phyloP scores from a whole-genome alignment of 1,140 invertebrate species.

The Papilio glaucus region DNA sequence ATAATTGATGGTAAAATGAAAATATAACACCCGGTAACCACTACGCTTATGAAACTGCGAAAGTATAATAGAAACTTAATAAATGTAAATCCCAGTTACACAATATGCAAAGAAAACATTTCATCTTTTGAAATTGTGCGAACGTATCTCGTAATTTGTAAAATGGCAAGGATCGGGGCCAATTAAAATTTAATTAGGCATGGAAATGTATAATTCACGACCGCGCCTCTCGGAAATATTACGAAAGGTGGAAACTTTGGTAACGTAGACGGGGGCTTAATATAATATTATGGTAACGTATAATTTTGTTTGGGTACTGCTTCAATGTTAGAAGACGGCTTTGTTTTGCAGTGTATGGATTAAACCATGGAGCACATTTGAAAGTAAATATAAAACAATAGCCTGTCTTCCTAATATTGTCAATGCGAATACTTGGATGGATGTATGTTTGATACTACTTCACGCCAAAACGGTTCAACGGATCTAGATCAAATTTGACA shows the following conservation, averaged over 20 bases:
- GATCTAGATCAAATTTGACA: too few species aligned
- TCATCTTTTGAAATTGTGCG: slow-evolving; percentile 12
- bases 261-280: neutral
- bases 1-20: too few species aligned
- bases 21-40: too few species aligned
- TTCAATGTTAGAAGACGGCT: neutral
- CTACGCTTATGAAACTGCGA: too few species aligned
- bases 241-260: slow-evolving; percentile 11
- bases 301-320: neutral
- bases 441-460: too few species aligned
- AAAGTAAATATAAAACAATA: too few species aligned
- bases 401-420: too few species aligned
- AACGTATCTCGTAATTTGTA: slow-evolving; percentile 21
- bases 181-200: slow-evolving; percentile 44
- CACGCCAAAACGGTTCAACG: too few species aligned
- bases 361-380: too few species aligned
- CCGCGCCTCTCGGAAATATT: neutral
- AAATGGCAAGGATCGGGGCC: slow-evolving; percentile 23
- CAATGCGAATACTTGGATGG: too few species aligned
- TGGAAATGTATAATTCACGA: slow-evolving; percentile 42
- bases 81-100: neutral
- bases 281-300: neutral
- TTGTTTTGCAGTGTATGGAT: neutral
- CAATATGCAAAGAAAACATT: slow-evolving; percentile 9
- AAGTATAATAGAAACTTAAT: too few species aligned